Evolutionary conservation across 1,140 invertebrate species (phyloP).

Genomic region (Probaryconus sp.): DNA sequence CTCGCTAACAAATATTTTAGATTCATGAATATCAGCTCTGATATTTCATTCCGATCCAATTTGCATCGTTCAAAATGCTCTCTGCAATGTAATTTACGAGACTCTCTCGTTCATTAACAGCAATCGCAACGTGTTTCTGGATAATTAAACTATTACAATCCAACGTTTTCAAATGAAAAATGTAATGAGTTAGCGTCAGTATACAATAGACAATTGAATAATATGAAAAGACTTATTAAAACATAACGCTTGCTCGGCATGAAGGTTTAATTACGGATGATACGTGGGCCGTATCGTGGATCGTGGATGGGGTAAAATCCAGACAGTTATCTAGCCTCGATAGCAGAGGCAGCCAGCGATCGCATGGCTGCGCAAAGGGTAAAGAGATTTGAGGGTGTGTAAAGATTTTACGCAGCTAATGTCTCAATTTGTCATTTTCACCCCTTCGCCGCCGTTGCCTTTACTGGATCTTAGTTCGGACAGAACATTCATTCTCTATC

Average conservation of each 20-base stretch:
- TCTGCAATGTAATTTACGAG: too few species aligned
- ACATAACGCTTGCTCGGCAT: constrained; percentile 18
- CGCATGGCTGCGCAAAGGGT: constrained; percentile 39
- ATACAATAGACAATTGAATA: constrained; percentile 2
- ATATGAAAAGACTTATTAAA: constrained; percentile 25
- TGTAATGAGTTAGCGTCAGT: neutral
- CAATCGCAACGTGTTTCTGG: too few species aligned
- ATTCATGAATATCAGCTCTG: too few species aligned
- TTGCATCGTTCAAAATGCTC: too few species aligned
- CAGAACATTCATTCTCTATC: constrained; percentile 62
- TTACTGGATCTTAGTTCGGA: constrained; percentile 41
- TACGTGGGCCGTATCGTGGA: constrained; percentile 18
- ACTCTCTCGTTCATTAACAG: too few species aligned
- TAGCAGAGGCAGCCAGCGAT: constrained; percentile 6
- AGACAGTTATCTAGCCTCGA: constrained; percentile 32
- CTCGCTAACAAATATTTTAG: too few species aligned
- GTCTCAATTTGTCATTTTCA: constrained; percentile 67
- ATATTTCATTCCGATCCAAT: too few species aligned
- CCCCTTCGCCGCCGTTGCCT: constrained; percentile 40
- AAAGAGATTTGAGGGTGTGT: constrained; percentile 28
- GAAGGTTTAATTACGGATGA: constrained; percentile 35
- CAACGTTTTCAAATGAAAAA: too few species aligned
- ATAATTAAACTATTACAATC: too few species aligned
- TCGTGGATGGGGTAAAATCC: constrained; percentile 32
- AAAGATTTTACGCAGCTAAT: constrained; percentile 61